Evolutionary conservation across 2,888 invertebrate species (phyloP), one percentile per base, ranked within the genome.

Genomic region (Eudasyphora cyanicolor): DNA sequence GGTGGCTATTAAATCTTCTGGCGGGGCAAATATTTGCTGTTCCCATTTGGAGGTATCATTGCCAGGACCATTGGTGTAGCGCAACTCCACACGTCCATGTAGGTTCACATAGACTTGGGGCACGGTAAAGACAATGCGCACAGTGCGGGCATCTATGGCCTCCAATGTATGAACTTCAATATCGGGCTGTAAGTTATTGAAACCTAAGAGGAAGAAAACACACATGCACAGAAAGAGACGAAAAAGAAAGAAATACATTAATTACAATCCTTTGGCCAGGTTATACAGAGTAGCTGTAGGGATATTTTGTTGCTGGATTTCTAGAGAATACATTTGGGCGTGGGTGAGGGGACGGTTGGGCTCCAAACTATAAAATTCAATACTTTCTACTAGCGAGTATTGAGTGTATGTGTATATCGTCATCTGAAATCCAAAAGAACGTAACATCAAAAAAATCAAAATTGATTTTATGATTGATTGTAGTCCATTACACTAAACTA

Each of bases 21-120:
- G 96, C 12, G 97, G 97, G 0, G 97, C 97, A 88, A 97, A 97
- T 19, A 96, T 95, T 93, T 97, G 97, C 0, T 95, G 94, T 86
- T 95, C 94, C 98, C 98, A 98, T 6, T 94, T 94, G 0, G 95
- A 93, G 14, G 95, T 93, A 87, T 97, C 96, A 82, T 94, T 94
- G 86, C 94, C 94, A 17, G 95, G 95, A 88, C 94, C 94, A 89
- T 96, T 96, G 8, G 97, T 97, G 90, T 97, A 98, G 89, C 97
- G 94, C 82, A 98, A 93, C 91, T 98, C 97, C 2, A 98, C 96
- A 85, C 97, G 95, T 77, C 98, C 98, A 88, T 96, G 95, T 60
- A 98, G 93, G 32, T 97, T 97, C 8, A 98, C 97, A 86, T 97
- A 94, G 1, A 97, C 94, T 21, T 95, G 93, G 0, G 98, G 97